Evolutionary conservation across 2,797 vertebrate genomes (phyloP).

Genomic region (Chrysolophus pictus): DNA sequence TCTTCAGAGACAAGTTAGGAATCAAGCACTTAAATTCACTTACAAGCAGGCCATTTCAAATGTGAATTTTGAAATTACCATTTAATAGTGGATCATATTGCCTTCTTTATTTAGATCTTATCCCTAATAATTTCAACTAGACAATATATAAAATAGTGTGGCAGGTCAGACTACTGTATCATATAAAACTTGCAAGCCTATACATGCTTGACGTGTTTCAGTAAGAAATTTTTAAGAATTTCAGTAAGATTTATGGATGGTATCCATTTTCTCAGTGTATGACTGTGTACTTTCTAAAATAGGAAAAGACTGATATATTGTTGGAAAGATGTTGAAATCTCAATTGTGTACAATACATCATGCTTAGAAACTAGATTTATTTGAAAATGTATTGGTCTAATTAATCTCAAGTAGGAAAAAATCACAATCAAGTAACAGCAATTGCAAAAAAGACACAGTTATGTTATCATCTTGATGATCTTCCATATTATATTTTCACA

Average conservation of each 20-base stretch:
- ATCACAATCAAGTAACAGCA: constrained; percentile 76
- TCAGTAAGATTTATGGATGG: background rate
- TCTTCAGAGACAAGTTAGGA: background rate
- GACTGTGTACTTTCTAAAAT: background rate
- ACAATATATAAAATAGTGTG: background rate
- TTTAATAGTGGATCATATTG: background rate
- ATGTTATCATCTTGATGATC: constrained; percentile 66
- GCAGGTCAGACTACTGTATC: background rate
- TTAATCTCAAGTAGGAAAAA: constrained; percentile 75
- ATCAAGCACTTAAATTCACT: background rate
- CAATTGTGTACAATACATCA: constrained; percentile 74
- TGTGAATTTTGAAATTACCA: background rate
- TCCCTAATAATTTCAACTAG: background rate
- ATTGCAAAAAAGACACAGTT: constrained; percentile 74
- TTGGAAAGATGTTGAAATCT: constrained; percentile 34
- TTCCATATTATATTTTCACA: constrained; percentile 75
- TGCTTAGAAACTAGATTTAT: constrained; percentile 83
- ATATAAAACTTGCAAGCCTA: background rate
- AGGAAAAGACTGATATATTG: background rate
- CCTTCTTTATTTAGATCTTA: background rate
- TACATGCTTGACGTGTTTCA: background rate
- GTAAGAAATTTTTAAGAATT: background rate
- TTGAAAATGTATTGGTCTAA: constrained; percentile 74
- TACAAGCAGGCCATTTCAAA: background rate
- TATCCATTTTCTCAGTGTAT: background rate